Evolutionary conservation across 2,888 invertebrate species (phyloP), one percentile per base, ranked within the genome.

Genomic region (Microchrysa polita): DNA sequence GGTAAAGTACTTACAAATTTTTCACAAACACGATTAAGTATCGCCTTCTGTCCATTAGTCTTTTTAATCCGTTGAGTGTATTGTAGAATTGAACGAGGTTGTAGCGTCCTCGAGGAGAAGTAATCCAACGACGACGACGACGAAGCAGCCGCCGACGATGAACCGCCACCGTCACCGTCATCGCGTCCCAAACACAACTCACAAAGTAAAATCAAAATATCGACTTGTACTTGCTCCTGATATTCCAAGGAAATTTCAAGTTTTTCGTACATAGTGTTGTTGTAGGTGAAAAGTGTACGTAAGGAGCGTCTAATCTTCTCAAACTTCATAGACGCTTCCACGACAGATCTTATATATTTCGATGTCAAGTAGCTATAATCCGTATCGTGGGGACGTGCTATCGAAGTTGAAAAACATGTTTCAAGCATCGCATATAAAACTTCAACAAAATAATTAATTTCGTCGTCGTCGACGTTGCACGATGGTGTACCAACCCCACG

Each of bases 401-500:
- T 77, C 73, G 80, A 77, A 69, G 78, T 79, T 77, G 80, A 81
- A 77, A 83, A 79, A 76, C 83, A 82, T 76, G 79, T 80, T 57
- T 83, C 80, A 63, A 84, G 81, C 78, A 83, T 82, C 77, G 82
- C 81, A 79, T 81, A 81, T 76, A 84, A 79, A 80, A 83, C 82
- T 80, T 83, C 82, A 74, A 82, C 82, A 78, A 84, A 84, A 81
- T 82, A 83, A 81, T 83, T 82, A 79, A 84, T 83, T 81, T 83
- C 83, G 76, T 77, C 65, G 63, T 34, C 60, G 63, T 34, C 60
- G 48, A 27, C 69, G 71, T 76, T 77, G 55, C 74, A 65, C 27
- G 74, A 60, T 73, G 73, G 75, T 73, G 73, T 59, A 75, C 16
- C 40, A 44, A 59, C 73, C 57, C 74, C 72, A 73, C 74, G 52